phyloP scores from a whole-genome alignment of 2,797 vertebrate species.

The Podarcis siculus region DNA sequence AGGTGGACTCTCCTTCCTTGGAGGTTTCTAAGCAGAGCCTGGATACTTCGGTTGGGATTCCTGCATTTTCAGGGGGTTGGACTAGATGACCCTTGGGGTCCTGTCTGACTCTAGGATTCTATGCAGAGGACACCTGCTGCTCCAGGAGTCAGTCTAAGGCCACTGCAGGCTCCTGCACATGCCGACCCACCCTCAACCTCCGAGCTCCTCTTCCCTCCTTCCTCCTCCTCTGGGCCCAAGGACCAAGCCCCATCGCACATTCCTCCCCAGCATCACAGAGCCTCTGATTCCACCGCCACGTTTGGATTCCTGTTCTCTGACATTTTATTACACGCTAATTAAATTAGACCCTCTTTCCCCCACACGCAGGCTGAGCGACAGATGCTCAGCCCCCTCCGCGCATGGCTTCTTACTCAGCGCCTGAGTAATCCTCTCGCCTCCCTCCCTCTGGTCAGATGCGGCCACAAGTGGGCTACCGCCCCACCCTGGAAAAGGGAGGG shows the following conservation, averaged over 20 bases:
- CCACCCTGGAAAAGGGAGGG: background rate
- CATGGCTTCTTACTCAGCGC: constrained; percentile 50
- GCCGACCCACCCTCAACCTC: no score
- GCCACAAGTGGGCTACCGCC: constrained; percentile 33
- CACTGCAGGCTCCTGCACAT: no score
- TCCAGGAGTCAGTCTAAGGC: no score
- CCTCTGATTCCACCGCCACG: background rate
- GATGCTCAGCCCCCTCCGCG: constrained; percentile 44
- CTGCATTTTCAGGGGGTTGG: no score
- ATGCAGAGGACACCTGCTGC: no score
- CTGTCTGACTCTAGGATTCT: no score
- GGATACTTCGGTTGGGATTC: no score
- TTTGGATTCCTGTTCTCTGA: constrained; percentile 45
- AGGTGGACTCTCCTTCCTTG: no score
- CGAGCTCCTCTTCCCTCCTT: no score
- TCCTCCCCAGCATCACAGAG: background rate
- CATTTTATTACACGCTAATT: constrained; percentile 51
- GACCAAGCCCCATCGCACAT: background rate
- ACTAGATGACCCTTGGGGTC: no score
- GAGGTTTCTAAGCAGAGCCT: no score
- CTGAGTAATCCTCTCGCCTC: constrained; percentile 54
- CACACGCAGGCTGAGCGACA: constrained; percentile 43
- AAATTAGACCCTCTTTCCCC: constrained; percentile 35
- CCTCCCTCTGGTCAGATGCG: constrained; percentile 34
- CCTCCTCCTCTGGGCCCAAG: no score